phyloP scores from a whole-genome alignment of 1,140 invertebrate genomes.

The Diorhabda carinulata region DNA sequence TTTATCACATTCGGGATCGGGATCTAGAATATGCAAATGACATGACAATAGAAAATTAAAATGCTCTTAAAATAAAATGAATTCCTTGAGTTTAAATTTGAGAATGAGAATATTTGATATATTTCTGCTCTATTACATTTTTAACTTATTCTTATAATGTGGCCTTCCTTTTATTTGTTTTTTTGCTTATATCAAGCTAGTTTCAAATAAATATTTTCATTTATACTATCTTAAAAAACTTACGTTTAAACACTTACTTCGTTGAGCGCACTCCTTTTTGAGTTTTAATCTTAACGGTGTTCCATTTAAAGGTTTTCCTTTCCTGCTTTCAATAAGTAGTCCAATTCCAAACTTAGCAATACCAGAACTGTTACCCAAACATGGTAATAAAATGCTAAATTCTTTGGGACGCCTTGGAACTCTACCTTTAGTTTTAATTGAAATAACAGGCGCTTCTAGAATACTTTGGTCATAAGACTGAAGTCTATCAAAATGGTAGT shows the following conservation, averaged over 20 bases:
- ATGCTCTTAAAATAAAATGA: no score
- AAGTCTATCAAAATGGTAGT: slow-evolving; percentile 81
- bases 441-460: slow-evolving; percentile 78
- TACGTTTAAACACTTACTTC: slow-evolving; percentile 63
- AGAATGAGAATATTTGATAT: no score
- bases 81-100: no score
- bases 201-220: neutral
- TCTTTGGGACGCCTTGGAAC: slow-evolving; percentile 83
- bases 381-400: slow-evolving; percentile 88
- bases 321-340: slow-evolving; percentile 75
- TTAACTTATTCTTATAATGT: slow-evolving; percentile 69
- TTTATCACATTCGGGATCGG: slow-evolving; percentile 82
- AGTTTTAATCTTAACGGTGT: slow-evolving; percentile 85
- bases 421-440: slow-evolving; percentile 77
- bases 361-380: slow-evolving; percentile 83
- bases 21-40: slow-evolving; percentile 54
- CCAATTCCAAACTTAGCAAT: slow-evolving; percentile 86
- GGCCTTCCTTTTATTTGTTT: no score
- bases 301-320: slow-evolving; percentile 73
- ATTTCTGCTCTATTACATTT: neutral
- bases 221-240: neutral
- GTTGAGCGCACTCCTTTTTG: slow-evolving; percentile 89
- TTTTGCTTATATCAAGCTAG: no score
- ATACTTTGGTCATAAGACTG: slow-evolving; percentile 80
- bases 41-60: no score